These are phyloP conservation scores for Trissoscelio sp. DNA, from an alignment of 2,888 invertebrate genomes.

Conservation along the genomic window DNA sequence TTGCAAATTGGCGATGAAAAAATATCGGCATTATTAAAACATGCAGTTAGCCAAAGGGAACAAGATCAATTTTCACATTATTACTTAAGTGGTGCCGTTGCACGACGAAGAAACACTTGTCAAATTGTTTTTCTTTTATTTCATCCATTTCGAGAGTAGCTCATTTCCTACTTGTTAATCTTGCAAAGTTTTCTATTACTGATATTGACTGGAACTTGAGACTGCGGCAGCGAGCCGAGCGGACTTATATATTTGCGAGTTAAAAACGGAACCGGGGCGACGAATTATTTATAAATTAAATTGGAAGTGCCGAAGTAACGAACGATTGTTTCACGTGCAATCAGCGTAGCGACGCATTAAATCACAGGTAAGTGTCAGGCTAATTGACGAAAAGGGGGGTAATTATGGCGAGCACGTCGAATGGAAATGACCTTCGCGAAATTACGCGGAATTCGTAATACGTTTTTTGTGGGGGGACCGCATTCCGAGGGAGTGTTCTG, in stretches of 20 bases:
- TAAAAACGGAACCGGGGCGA: conserved; percentile 20
- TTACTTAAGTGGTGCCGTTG: conserved; percentile 50
- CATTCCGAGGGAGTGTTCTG: conserved; percentile 67
- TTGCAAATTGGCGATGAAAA: background rate
- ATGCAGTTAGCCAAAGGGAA: conserved; percentile 18
- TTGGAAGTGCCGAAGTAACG: conserved; percentile 14
- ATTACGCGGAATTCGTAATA: conserved; percentile 71
- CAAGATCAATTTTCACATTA: conserved; percentile 52
- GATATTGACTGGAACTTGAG: conserved; percentile 43
- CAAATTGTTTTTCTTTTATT: conserved; percentile 54
- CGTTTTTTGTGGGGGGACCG: conserved; percentile 67
- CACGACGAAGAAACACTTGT: conserved; percentile 50
- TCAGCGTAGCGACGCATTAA: conserved; percentile 70
- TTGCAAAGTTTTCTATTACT: conserved; percentile 52
- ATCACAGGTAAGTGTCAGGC: conserved; percentile 76
- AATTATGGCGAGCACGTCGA: conserved; percentile 67
- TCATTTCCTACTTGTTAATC: conserved; percentile 56
- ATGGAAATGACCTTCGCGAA: conserved; percentile 61
- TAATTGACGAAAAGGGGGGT: conserved; percentile 75
- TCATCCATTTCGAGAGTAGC: conserved; percentile 44
- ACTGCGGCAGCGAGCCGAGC: conserved; percentile 21
- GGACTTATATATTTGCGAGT: conserved; percentile 39
- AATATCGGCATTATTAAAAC: conserved; percentile 27
- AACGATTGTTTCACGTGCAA: conserved; percentile 29
- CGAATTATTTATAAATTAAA: conserved; percentile 54